Evolutionary conservation across 1,140 invertebrate species (phyloP).

Genomic region (Reticulitermes speratus): DNA sequence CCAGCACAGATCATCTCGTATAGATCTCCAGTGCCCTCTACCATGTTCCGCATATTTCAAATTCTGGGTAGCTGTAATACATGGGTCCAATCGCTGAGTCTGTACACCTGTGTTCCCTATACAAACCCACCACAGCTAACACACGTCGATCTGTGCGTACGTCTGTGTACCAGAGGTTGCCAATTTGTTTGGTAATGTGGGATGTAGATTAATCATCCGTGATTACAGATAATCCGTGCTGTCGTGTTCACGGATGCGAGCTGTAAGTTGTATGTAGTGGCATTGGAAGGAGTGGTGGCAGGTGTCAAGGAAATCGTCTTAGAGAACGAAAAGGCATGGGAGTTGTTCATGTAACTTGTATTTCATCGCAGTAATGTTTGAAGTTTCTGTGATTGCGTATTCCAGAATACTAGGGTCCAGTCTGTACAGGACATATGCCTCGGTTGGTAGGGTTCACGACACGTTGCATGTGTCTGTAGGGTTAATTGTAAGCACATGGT

Average conservation of each 20-base stretch:
- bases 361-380: conserved; percentile 24
- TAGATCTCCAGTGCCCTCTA: too few species aligned
- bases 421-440: conserved; percentile 32
- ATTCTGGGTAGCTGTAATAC: too few species aligned
- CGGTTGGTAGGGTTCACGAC: conserved; percentile 28
- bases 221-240: too few species aligned
- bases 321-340: conserved; percentile 65
- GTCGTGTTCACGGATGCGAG: background rate
- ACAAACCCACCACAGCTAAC: too few species aligned
- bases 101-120: too few species aligned
- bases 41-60: too few species aligned
- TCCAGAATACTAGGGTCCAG: conserved; percentile 30
- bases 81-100: too few species aligned
- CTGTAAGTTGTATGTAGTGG: background rate
- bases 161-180: too few species aligned
- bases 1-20: too few species aligned
- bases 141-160: too few species aligned
- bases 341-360: conserved; percentile 7
- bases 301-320: conserved; percentile 57
- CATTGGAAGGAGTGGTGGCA: conserved; percentile 55
- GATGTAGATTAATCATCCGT: too few species aligned
- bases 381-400: background rate
- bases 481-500: background rate
- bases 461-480: background rate
- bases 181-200: too few species aligned